These are phyloP conservation scores for Heteractis magnifica DNA, from an alignment of 92 coral and sea anemone species.

Conservation along the genomic window DNA sequence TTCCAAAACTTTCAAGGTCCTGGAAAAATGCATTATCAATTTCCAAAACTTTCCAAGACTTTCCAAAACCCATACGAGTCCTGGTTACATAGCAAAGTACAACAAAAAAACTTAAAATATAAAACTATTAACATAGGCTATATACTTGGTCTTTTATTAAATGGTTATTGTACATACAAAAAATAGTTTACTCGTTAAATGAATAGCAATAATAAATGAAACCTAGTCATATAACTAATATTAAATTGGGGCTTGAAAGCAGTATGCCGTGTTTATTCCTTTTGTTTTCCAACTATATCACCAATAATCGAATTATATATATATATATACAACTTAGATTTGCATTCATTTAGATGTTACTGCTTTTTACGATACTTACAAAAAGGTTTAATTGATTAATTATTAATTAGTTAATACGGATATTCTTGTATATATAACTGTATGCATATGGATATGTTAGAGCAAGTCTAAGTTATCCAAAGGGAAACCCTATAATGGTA, in stretches of 20 bases:
- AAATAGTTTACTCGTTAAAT: not conserved
- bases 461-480: not conserved
- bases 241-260: not conserved
- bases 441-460: not conserved
- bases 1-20: too few relatives aligned
- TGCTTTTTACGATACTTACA: not conserved
- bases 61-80: too few relatives aligned
- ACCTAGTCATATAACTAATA: not conserved
- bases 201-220: not conserved
- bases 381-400: not conserved
- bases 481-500: not conserved
- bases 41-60: too few relatives aligned
- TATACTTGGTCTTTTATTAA: not conserved
- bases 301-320: not conserved
- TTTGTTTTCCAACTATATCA: not conserved
- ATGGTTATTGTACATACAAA: not conserved
- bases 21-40: too few relatives aligned
- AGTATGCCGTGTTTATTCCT: not conserved
- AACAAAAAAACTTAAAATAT: not conserved
- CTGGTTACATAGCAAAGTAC: too few relatives aligned
- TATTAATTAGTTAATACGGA: not conserved
- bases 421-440: not conserved
- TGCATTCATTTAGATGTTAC: too few relatives aligned
- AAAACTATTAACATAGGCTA: not conserved
- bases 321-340: too few relatives aligned